Base-by-base conservation (phyloP, 2,113 vertebrate genomes). In the Asarcornis scutulata region DNA sequence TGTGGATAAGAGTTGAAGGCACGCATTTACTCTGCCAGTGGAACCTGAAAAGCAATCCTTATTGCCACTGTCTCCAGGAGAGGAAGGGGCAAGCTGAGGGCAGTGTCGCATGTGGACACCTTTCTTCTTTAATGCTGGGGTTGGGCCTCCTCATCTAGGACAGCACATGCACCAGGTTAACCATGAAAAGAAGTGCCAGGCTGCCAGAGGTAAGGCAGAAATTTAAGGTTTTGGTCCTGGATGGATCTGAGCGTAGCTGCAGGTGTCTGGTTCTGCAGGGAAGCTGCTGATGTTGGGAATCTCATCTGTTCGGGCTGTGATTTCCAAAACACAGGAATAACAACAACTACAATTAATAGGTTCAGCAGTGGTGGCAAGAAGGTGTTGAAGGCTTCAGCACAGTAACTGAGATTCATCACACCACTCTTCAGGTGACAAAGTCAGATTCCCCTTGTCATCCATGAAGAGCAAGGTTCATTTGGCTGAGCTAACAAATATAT, bases 21-120 rank as follows among this genome's bases (percentile, higher is more conserved):
- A 63, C 1, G 8, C 17, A 34, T 31, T 27, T 53, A 3, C 6
- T 0, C 7, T 81, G 29, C 32, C 17, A 52, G 13, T 38, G 27
- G 13, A 50, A 53, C 9, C 21, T 73, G 64, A 42, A 52, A 64
- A 63, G 25, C 25, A 6, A 63, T 78, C 23, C 3, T 62, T 42
- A 34, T 0, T 0, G 29, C 23, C 3, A 1, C 29, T 40, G 2
- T 63, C 32, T 86, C 42, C 34, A 76, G 36, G 31, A 69, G 11
- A 23, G 6, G 11, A 58, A 59, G 20, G 13, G 13, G 6, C 5
- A 72, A 26, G 2, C 17, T 74, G 62, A 82, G 14, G 8, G 2
- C 6, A 63, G 1, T 3, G 1, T 83, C 29, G 59, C 3, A 4
- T 32, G 7, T 32, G 59, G n/a, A 46, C 36, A 46, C 9, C 29